A percentile compares a stretch with the other conserved stretches of the same genome.
These are phyloP conservation scores for Lepidurus apus DNA, from an alignment of 1,140 invertebrate species.

Conservation along the genomic window DNA sequence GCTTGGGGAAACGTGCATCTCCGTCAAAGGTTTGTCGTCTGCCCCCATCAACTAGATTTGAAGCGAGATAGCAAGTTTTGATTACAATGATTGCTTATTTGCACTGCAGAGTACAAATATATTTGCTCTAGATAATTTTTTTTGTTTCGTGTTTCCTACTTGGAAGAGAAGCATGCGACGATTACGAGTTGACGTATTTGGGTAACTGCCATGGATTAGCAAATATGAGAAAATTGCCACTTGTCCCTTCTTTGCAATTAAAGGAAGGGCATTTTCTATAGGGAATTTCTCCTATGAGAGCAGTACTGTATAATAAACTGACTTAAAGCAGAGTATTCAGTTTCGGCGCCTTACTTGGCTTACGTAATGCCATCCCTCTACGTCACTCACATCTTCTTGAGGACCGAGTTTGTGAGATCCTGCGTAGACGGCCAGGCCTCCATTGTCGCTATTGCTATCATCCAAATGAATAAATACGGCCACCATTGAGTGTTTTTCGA, in stretches of 20 bases:
- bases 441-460: constrained; percentile 54
- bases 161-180: constrained; percentile 57
- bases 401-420: constrained; percentile 58
- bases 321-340: background rate
- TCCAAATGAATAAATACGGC: constrained; percentile 58
- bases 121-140: too few species aligned
- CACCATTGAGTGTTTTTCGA: constrained; percentile 55
- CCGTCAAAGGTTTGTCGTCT: constrained; percentile 50
- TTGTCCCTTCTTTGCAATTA: constrained; percentile 52
- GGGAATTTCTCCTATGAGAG: constrained; percentile 48
- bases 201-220: constrained; percentile 55
- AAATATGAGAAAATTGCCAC: constrained; percentile 58
- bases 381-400: constrained; percentile 46
- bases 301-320: constrained; percentile 22
- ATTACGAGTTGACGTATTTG: constrained; percentile 49
- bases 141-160: constrained; percentile 38
- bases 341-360: constrained; percentile 32
- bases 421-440: constrained; percentile 56
- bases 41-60: constrained; percentile 44
- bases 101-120: background rate
- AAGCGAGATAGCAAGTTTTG: background rate
- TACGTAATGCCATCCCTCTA: constrained; percentile 37
- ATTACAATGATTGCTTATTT: constrained; percentile 4
- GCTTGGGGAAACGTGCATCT: constrained; percentile 49
- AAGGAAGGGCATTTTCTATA: constrained; percentile 51